phyloP scores from a whole-genome alignment of 37 sponge, comb jelly and placozoan species.

The Chondrosia reniformis region DNA sequence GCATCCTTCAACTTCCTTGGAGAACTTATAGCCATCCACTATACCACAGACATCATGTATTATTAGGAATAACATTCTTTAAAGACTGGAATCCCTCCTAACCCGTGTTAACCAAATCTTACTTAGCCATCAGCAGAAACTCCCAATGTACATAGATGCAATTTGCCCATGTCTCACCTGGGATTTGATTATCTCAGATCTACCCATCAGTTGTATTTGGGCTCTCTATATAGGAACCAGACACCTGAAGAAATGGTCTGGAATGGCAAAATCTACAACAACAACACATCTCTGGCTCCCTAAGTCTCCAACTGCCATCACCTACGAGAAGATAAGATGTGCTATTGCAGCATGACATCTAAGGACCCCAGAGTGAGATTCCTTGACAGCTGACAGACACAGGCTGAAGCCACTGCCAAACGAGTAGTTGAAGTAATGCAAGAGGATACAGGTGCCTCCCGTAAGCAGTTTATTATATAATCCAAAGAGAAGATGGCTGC shows the following conservation, averaged over 20 bases:
- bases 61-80: background rate
- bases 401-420: background rate
- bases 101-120: background rate
- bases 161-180: background rate
- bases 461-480: background rate
- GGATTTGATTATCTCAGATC: background rate
- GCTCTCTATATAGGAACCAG: background rate
- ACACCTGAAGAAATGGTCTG: background rate
- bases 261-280: background rate
- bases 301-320: background rate
- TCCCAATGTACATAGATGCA: background rate
- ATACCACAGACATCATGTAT: background rate
- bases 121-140: background rate
- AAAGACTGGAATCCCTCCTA: background rate
- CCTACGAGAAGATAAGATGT: background rate
- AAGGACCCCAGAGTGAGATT: background rate
- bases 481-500: background rate
- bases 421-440: slow-evolving; percentile 8
- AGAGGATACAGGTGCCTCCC: background rate
- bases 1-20: background rate
- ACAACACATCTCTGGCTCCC: slow-evolving; percentile 10
- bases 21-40: background rate
- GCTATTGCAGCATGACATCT: slow-evolving; percentile 6
- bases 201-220: background rate
- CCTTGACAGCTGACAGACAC: background rate